These are phyloP conservation scores for Antitype chi DNA, from an alignment of 2,888 invertebrate species.

Conservation along the genomic window DNA sequence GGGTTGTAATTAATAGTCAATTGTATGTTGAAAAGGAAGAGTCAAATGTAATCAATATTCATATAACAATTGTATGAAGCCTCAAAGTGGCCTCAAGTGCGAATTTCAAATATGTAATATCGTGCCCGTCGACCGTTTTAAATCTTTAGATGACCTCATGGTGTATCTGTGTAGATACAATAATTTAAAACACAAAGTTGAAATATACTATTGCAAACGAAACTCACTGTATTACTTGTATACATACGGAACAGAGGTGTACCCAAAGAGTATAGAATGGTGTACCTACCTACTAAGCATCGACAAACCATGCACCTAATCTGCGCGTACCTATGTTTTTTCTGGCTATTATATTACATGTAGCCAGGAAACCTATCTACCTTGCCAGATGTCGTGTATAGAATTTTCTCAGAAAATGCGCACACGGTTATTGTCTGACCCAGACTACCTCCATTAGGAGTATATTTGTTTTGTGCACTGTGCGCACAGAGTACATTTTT, in stretches of 20 bases:
- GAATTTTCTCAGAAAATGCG: not conserved
- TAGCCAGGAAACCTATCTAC: not conserved
- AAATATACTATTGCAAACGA: not conserved
- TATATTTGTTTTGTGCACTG: no score
- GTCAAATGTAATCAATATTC: constrained; percentile 69
- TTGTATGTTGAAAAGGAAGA: constrained; percentile 60
- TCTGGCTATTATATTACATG: not conserved
- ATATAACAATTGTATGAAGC: constrained; percentile 67
- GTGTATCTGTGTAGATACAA: no score
- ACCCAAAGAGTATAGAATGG: no score
- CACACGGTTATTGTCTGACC: not conserved
- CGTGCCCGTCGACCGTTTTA: not conserved
- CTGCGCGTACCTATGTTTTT: no score
- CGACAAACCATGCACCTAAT: not conserved
- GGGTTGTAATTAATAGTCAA: constrained; percentile 72
- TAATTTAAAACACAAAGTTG: not conserved
- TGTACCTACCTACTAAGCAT: not conserved
- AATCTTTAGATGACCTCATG: not conserved
- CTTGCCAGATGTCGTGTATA: not conserved
- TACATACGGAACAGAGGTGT: no score
- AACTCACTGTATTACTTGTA: constrained; percentile 9
- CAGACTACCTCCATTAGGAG: no score
- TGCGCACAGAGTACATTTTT: no score
- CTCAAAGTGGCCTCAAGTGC: constrained; percentile 30
- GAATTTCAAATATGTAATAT: not conserved